These are phyloP conservation scores for Antheraea assamensis DNA, from an alignment of 2,888 invertebrate species.

Conservation along the genomic window DNA sequence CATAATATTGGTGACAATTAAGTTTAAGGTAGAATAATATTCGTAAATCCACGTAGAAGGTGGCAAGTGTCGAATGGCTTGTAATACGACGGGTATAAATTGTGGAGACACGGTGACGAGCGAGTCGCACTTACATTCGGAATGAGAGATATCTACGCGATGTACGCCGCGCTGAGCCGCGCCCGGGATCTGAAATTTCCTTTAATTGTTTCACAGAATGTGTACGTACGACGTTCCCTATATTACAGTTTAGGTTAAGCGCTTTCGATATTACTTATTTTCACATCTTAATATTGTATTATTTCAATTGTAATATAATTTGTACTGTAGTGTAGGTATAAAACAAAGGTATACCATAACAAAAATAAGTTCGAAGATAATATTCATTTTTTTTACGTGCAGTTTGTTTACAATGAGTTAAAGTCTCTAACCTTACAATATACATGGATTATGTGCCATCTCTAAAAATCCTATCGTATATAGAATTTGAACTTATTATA, in stretches of 20 bases:
- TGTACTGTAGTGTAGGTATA: not conserved
- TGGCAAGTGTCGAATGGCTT: conserved; percentile 78
- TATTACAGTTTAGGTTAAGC: conserved; percentile 24
- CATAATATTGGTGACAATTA: conserved; percentile 12
- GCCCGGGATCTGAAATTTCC: conserved; percentile 58
- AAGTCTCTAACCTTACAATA: too few species aligned
- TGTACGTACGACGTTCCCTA: conserved; percentile 43
- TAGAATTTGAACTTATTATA: too few species aligned
- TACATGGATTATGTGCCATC: too few species aligned
- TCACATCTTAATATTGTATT: not conserved
- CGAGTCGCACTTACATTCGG: conserved; percentile 67
- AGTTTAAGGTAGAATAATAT: conserved; percentile 13
- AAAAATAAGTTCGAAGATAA: not conserved
- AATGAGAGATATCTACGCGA: conserved; percentile 69
- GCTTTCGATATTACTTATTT: conserved; percentile 31
- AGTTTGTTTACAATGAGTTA: too few species aligned
- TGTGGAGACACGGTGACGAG: conserved; percentile 74
- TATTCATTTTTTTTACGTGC: too few species aligned
- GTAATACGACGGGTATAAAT: conserved; percentile 79
- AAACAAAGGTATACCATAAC: not conserved
- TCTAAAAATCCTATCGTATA: too few species aligned
- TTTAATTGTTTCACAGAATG: conserved; percentile 63
- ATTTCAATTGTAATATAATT: not conserved
- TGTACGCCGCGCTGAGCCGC: conserved; percentile 43
- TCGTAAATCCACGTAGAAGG: conserved; percentile 33